These are phyloP conservation scores for Tetrao urogallus DNA, from an alignment of 2,113 vertebrate genomes.

Conservation along the genomic window DNA sequence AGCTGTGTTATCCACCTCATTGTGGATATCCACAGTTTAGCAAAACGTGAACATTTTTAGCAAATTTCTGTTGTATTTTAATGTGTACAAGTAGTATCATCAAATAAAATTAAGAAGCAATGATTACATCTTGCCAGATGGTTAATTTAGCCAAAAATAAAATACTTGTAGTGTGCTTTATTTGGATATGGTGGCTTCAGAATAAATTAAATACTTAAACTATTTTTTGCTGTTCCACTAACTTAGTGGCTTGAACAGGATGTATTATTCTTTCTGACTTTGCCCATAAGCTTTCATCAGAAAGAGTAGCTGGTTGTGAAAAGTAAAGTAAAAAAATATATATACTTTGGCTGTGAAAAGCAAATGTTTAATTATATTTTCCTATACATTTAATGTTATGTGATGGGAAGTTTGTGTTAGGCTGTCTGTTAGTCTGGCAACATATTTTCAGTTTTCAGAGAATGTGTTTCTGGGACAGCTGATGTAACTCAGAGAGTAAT, in stretches of 20 bases:
- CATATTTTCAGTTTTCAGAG: background rate
- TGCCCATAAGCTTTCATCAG: background rate
- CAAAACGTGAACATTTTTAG: background rate
- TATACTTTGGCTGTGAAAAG: background rate
- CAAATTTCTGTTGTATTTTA: background rate
- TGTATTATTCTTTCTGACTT: background rate
- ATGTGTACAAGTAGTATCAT: background rate
- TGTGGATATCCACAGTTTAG: background rate
- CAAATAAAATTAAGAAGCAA: background rate
- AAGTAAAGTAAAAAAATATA: too few species aligned
- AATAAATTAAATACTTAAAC: background rate
- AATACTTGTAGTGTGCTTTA: background rate
- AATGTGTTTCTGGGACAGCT: conserved; percentile 3
- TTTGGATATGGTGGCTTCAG: background rate
- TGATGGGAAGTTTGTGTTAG: background rate
- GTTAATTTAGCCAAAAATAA: background rate
- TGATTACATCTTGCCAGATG: background rate
- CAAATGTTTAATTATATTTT: background rate
- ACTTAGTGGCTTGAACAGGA: background rate
- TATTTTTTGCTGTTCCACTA: background rate
- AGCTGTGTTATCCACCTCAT: background rate
- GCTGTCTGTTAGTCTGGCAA: background rate
- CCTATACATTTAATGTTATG: background rate
- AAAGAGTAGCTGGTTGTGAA: background rate
- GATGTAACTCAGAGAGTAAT: conserved; percentile 3